Conservation (phyloP, 2,888 invertebrate species). For the Acleris holmiana region DNA sequence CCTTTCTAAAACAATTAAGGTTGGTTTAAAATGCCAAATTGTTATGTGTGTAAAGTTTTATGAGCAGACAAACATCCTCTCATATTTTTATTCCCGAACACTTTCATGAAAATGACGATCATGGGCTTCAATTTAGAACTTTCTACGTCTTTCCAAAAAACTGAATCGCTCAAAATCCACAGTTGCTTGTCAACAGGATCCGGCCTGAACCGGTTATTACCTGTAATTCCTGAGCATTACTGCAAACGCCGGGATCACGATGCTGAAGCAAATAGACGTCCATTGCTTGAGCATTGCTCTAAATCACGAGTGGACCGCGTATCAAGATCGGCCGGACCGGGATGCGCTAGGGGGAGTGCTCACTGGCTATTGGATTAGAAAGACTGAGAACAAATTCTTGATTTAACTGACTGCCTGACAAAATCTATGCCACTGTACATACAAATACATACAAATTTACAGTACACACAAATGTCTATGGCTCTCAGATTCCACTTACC, state of each 20-base stretch:
- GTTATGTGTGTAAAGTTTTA: too few species aligned
- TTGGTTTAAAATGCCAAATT: not conserved
- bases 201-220: constrained; percentile 43
- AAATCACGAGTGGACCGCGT: constrained; percentile 69
- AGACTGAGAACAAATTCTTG: not conserved
- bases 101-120: too few species aligned
- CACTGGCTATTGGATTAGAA: constrained; percentile 19
- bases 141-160: too few species aligned
- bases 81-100: too few species aligned
- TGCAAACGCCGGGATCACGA: constrained; percentile 59
- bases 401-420: too few species aligned
- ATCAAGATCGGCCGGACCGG: constrained; percentile 68
- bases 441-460: too few species aligned
- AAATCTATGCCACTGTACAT: too few species aligned
- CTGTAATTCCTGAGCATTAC: constrained; percentile 51
- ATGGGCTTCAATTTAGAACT: too few species aligned
- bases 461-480: too few species aligned
- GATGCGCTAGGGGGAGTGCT: constrained; percentile 45
- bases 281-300: constrained; percentile 73
- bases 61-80: too few species aligned
- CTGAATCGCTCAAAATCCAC: not conserved
- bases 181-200: constrained; percentile 28
- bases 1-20: not conserved
- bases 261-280: constrained; percentile 69
- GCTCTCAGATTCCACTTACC: too few species aligned